Evolutionary conservation across 1,140 invertebrate species (phyloP).

Genomic region (Hetaerina americana): DNA sequence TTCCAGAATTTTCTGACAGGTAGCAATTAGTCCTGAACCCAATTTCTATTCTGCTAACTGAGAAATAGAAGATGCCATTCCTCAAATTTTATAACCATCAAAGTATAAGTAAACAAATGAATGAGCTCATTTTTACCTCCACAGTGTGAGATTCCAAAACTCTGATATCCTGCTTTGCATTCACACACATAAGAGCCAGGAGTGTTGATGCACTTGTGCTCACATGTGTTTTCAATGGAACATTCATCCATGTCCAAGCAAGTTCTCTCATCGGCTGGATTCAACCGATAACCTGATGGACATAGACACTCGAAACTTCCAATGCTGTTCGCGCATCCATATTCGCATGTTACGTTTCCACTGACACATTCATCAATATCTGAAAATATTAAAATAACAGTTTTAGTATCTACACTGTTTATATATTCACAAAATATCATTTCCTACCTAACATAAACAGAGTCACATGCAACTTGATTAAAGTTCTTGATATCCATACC

Average conservation of each 20-base stretch:
- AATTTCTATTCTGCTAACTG: background rate
- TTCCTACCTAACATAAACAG: too few relatives aligned
- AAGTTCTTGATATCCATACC: too few relatives aligned
- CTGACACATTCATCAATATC: constrained; percentile 11
- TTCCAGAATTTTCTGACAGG: too few relatives aligned
- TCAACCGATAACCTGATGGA: constrained; percentile 33
- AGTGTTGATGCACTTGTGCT: constrained; percentile 36
- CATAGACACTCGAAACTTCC: constrained; percentile 50
- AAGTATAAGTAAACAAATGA: too few relatives aligned
- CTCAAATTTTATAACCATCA: too few relatives aligned
- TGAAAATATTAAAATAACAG: background rate
- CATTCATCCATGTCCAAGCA: constrained; percentile 28
- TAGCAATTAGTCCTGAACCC: too few relatives aligned
- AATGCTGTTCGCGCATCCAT: constrained; percentile 38
- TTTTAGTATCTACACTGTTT: too few relatives aligned
- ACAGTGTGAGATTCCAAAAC: constrained; percentile 10
- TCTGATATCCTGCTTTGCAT: constrained; percentile 6
- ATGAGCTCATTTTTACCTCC: constrained; percentile 9
- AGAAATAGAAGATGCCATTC: too few relatives aligned
- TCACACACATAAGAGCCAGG: constrained; percentile 36
- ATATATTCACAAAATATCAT: too few relatives aligned
- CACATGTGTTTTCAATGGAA: constrained; percentile 27
- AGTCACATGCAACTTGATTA: too few relatives aligned
- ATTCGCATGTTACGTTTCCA: constrained; percentile 28
- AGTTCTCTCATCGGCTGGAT: constrained; percentile 9